Evolutionary conservation across 2,888 invertebrate species (phyloP), one percentile per base, ranked within the genome.

Genomic region (Macroteleia sp.): DNA sequence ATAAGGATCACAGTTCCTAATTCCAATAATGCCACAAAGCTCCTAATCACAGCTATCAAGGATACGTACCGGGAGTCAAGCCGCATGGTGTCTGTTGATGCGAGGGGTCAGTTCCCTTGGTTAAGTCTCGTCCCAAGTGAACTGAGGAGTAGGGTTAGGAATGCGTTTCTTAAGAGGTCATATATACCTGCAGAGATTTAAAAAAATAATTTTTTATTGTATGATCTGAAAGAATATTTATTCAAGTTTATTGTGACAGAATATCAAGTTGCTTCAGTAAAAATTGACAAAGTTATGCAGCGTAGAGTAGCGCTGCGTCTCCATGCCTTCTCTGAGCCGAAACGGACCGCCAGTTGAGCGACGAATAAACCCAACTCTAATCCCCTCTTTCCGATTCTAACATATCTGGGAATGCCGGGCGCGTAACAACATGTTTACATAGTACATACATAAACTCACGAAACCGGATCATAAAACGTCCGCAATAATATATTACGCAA

Each of bases 171-270:
- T 83, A 48, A 48, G 17, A 32, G 30, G 17, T 48, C 17, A 70
- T 57, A 77, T 67, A 67, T 62, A 80, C 34, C 44, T 82, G 73
- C 79, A 41, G 19, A 39, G 14, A 50, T 67, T 76, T 76, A 73
- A 74, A 82, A 83, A 77, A 82, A 81, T 83, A 82, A 82, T 82
- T 85, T 87, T 87, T 25, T 86, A 84, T 86, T 83, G 85, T 10
- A 48, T 32, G n/a, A n/a, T 30, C 32, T 81, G 80, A 87, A 87
- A 87, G 87, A 85, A 81, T 87, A 87, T 83, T 88, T 88, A 88
- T 88, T 88, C 87, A 88, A 88, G 88, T 87, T 84, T 86, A 82
- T 81, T 86, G 85, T 85, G 86, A 85, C 87, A 86, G 87, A 87
- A 81, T 83, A 62, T 81, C 80, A 81, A 48, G 48, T 48, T 48